Base-by-base conservation (phyloP, 1,140 invertebrate genomes). In the Drosophila mojavensis region DNA sequence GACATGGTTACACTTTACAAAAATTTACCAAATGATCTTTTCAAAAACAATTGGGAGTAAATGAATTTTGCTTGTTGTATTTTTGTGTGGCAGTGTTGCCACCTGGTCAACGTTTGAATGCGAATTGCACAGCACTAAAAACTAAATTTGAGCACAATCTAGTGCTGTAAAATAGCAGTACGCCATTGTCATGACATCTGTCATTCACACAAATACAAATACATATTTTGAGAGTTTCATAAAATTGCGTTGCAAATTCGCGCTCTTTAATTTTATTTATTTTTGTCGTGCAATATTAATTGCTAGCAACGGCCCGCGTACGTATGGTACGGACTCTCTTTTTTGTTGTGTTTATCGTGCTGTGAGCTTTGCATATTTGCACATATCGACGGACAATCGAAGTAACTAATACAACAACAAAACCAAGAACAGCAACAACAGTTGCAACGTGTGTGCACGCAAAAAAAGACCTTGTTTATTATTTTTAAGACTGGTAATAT, bases 211-310 rank as follows among this genome's bases (percentile, higher is more conserved):
- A 45, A 70, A 70, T 26, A 59, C 68, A 56, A 36, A 47, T 39
- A 50, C 10, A 60, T 24, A 36, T 10, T 30, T 11, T 36, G 51
- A 62, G 33, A 69, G 82, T 75, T 82, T 82, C 62, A 33, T 54
- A 28, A 59, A 82, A 81, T 82, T 81, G 75, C 79, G 79, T 81
- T 70, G 75, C 41, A 36, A 66, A 62, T 67, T 62, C 53, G n/a
- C 28, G n/a, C 53, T 50, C 20, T 33, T n/a, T 36, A 28, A 62
- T 10, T 58, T 43, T 24, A 48, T 36, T 47, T 17, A 45, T 41
- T 50, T 39, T 48, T 10, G 33, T 45, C 10, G 43, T 33, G 53
- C 53, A 50, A 17, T 2, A 7, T 1, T 11, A 41, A 50, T 24
- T 20, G 10, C 20, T 33, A 13, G 47, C 43, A n/a, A 20, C 15